A percentile compares a stretch with the other conserved stretches of the same genome.
phyloP scores from a whole-genome alignment of 2,113 vertebrate species.

The Phasianus colchicus region DNA sequence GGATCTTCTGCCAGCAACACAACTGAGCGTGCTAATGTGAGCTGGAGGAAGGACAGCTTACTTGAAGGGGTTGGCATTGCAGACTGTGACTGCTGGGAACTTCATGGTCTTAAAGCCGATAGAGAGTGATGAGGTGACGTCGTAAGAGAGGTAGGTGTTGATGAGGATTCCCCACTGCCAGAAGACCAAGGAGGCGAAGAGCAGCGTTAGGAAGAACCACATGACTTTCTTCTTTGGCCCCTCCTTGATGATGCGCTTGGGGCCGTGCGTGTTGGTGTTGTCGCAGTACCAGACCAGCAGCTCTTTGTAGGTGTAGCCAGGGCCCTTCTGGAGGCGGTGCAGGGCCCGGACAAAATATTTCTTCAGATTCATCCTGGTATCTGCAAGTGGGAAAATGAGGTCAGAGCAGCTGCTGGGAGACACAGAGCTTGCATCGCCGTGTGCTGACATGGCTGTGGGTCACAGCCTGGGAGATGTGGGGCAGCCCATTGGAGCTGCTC shows the following conservation, averaged over 20 bases:
- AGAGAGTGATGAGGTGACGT: slow-evolving; percentile 79
- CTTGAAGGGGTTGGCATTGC: slow-evolving; percentile 84
- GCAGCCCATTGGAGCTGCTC: not conserved
- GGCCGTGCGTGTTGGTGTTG: slow-evolving; percentile 87
- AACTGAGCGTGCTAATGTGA: not conserved
- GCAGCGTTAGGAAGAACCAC: slow-evolving; percentile 83
- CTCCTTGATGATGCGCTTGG: slow-evolving; percentile 84
- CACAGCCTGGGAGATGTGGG: not conserved
- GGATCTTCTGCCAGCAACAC: fast-evolving
- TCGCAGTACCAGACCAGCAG: slow-evolving; percentile 86
- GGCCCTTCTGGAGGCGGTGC: slow-evolving; percentile 86
- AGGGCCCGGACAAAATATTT: slow-evolving; percentile 76
- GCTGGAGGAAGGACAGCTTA: slow-evolving; percentile 5
- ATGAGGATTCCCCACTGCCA: slow-evolving; percentile 86
- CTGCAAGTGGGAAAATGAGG: not conserved
- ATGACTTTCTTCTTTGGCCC: slow-evolving; percentile 84
- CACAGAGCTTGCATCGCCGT: fast-evolving
- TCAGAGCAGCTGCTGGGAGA: fast-evolving
- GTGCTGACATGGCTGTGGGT: fast-evolving
- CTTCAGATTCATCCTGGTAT: slow-evolving; percentile 71
- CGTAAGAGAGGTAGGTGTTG: slow-evolving; percentile 82
- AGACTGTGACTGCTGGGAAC: slow-evolving; percentile 84
- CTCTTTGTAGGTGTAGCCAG: slow-evolving; percentile 84
- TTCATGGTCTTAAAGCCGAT: slow-evolving; percentile 84
- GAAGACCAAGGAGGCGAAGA: slow-evolving; percentile 81